These are phyloP conservation scores for Nixonia krombeini DNA, from an alignment of 1,140 invertebrate genomes.

Conservation along the genomic window DNA sequence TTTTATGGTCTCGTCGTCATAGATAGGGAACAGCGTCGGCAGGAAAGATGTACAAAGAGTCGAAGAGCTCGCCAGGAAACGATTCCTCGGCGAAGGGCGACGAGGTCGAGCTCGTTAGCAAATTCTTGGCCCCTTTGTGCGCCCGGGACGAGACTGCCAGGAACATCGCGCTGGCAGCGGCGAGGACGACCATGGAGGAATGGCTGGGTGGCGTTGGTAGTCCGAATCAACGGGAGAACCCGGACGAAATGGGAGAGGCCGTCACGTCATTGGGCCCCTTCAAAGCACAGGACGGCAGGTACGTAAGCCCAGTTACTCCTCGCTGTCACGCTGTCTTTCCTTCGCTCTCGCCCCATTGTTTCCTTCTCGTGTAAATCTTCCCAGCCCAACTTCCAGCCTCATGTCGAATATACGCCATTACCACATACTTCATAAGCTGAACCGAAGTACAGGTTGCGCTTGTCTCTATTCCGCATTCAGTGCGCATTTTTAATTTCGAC, in stretches of 20 bases:
- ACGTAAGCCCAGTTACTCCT: no score
- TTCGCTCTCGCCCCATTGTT: slow-evolving; percentile 8
- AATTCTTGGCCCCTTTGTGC: slow-evolving; percentile 72
- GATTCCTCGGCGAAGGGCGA: slow-evolving; percentile 58
- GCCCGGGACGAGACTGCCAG: slow-evolving; percentile 71
- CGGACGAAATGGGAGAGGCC: slow-evolving; percentile 56
- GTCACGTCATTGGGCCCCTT: slow-evolving; percentile 40
- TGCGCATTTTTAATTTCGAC: no score
- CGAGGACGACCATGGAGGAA: slow-evolving; percentile 73
- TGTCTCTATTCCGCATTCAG: no score
- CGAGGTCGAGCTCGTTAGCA: slow-evolving; percentile 72
- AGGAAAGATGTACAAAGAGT: slow-evolving; percentile 59
- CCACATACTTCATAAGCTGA: no score
- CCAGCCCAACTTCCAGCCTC: no score
- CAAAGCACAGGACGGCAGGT: slow-evolving; percentile 60
- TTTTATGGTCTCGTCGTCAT: no score
- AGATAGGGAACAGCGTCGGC: no score
- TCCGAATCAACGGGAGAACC: slow-evolving; percentile 66
- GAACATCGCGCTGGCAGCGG: slow-evolving; percentile 72
- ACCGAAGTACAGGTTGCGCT: no score
- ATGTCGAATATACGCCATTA: no score
- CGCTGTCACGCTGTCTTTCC: no score
- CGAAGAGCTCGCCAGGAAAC: slow-evolving; percentile 47
- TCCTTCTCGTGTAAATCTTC: no score
- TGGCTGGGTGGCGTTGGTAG: slow-evolving; percentile 73